Evolutionary conservation across 2,797 vertebrate species (phyloP), one percentile per base, ranked within the genome.

Genomic region (Delichon dasypus): DNA sequence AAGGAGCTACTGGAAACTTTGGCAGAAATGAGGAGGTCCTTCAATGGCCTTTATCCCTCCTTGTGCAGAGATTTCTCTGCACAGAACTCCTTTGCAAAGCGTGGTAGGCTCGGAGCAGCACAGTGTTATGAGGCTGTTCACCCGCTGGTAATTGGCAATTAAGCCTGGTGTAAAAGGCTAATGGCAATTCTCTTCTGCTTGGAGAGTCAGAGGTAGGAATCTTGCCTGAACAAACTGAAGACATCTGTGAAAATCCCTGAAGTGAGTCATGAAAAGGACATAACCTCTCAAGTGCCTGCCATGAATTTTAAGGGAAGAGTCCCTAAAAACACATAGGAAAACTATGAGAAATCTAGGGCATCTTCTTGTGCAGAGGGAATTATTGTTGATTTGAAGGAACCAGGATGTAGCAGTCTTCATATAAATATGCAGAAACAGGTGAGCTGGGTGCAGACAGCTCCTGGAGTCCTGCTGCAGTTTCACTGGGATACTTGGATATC

Each of bases 141-240:
- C 96, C 94, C 29, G 29, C 86, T 95, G 85, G 95, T 97, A 96
- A 97, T 91, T 97, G 95, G 74, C 94, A 96, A 96, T 96, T 96
- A 93, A 95, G 93, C 47, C 65, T 65, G 30, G 70, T 73, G 38
- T 87, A 88, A 95, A 95, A 91, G 79, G 62, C 87, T 96, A 96
- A 94, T 78, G 80, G 92, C 67, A 81, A 82, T 94, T 96, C 83
- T 94, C 48, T 93, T 95, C 91, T 93, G 90, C 95, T 89, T 76
- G 86, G 93, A 96, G 88, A 93, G 48, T 50, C 94, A 93, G 94
- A 95, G 86, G 81, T 65, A 78, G 88, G 78, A 95, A 95, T 95
- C 92, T 82, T 95, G 75, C 89, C 76, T 88, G 81, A 92, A 71
- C 65, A 90, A 96, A 94, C 60, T 82, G 64, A 48, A 88, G 95